A percentile compares a stretch with the other conserved stretches of the same genome.
Evolutionary conservation across 2,113 vertebrate species (phyloP).

Genomic region (Bubo scandiacus): DNA sequence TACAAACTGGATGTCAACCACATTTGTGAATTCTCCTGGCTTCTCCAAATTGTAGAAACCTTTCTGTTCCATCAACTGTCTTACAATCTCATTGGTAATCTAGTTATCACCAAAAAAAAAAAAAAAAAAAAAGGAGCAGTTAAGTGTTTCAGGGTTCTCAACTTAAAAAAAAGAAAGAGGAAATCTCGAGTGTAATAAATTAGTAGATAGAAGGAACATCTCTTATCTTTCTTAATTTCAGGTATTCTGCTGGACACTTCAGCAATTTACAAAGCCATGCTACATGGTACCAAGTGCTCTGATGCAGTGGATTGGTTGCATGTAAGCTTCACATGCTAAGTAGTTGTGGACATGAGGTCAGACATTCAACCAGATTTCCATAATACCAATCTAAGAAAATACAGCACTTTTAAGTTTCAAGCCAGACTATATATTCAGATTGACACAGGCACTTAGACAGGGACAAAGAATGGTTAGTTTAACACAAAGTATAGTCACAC

Average conservation of each 20-base stretch:
- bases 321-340: not conserved
- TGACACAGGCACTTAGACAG: not conserved
- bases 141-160: not conserved
- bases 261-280: not conserved
- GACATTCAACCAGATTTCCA: not conserved
- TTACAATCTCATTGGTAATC: constrained; percentile 88
- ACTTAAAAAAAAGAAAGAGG: not conserved
- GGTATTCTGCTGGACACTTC: not conserved
- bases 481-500: not conserved
- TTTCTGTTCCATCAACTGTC: constrained; percentile 85
- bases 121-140: not conserved
- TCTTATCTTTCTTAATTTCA: not conserved
- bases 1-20: constrained; percentile 81
- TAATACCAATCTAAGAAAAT: not conserved
- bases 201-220: not conserved
- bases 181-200: not conserved
- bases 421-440: not conserved
- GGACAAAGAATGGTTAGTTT: not conserved
- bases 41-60: constrained; percentile 86
- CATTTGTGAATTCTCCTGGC: constrained; percentile 80
- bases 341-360: not conserved
- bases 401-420: not conserved
- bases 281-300: not conserved
- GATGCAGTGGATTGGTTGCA: not conserved
- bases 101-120: constrained; percentile 13